These are phyloP conservation scores for Drosophila kambysellisi DNA, from an alignment of 2,888 invertebrate species.

Conservation along the genomic window DNA sequence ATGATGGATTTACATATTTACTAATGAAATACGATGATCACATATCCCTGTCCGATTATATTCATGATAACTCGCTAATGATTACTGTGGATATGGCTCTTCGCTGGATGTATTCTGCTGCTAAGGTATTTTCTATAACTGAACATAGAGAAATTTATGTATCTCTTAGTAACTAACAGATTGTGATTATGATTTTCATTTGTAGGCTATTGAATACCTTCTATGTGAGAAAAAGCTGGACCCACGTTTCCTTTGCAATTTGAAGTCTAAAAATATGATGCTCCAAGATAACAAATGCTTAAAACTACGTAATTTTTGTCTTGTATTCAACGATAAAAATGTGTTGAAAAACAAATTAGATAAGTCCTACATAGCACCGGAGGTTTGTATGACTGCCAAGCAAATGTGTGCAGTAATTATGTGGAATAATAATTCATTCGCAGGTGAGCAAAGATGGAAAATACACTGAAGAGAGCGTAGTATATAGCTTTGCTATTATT, in stretches of 20 bases:
- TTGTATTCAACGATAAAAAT: neutral
- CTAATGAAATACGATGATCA: neutral
- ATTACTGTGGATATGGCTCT: neutral
- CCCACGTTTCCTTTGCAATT: neutral
- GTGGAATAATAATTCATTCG: neutral
- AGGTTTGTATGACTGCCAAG: constrained; percentile 2
- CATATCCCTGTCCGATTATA: neutral
- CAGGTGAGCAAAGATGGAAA: neutral
- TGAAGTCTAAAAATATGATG: constrained; percentile 11
- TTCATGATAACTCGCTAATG: neutral
- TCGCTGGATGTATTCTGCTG: neutral
- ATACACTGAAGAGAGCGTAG: neutral
- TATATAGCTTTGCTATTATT: constrained; percentile 18
- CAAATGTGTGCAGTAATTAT: neutral
- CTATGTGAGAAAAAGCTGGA: neutral
- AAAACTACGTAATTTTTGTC: neutral
- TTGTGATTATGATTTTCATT: neutral
- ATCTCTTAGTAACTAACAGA: neutral
- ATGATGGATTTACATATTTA: neutral
- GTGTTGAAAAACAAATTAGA: neutral
- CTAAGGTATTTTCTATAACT: neutral
- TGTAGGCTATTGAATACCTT: neutral
- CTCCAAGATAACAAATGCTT: neutral
- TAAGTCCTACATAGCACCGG: constrained; percentile 17
- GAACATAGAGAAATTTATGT: neutral